Percentiles rank a stretch among this genome's conserved stretches.
Conservation (phyloP, 1,140 invertebrate genomes). For the Drosophila kohkoa region DNA sequence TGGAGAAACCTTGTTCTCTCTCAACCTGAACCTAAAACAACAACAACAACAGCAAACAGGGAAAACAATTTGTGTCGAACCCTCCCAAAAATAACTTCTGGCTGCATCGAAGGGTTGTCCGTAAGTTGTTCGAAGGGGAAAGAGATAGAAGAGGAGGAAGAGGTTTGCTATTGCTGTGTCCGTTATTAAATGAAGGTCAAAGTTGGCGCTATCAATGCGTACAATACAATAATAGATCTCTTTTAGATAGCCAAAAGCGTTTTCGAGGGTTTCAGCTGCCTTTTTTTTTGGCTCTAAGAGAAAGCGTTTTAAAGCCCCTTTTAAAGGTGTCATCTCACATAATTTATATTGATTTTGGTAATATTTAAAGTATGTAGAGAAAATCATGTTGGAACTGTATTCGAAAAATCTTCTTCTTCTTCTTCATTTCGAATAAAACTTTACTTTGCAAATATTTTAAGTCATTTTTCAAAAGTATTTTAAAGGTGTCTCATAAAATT, state of each 20-base stretch:
- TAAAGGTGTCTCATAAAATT: too few relatives aligned
- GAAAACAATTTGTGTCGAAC: not conserved
- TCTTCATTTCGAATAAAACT: too few relatives aligned
- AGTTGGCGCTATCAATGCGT: constrained; percentile 6
- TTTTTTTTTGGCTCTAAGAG: not conserved
- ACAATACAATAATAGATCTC: constrained; percentile 1
- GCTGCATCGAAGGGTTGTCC: not conserved
- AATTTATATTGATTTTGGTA: too few relatives aligned
- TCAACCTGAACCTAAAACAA: not conserved
- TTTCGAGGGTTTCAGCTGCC: not conserved
- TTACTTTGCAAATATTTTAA: too few relatives aligned
- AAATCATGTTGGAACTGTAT: too few relatives aligned
- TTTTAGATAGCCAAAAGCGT: not conserved
- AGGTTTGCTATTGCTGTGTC: not conserved
- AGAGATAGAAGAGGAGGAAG: too few relatives aligned
- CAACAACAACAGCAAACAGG: not conserved
- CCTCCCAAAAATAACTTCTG: constrained; percentile 8
- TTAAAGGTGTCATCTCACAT: too few relatives aligned
- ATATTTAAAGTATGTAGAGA: too few relatives aligned
- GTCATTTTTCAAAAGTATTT: too few relatives aligned
- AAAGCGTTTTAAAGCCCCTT: too few relatives aligned
- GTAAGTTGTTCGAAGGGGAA: too few relatives aligned
- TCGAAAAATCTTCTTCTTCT: too few relatives aligned
- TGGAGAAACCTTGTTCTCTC: constrained; percentile 12
- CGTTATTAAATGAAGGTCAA: constrained; percentile 16